Evolutionary conservation across 2,113 vertebrate genomes (phyloP).

Genomic region (Galemys pyrenaicus): DNA sequence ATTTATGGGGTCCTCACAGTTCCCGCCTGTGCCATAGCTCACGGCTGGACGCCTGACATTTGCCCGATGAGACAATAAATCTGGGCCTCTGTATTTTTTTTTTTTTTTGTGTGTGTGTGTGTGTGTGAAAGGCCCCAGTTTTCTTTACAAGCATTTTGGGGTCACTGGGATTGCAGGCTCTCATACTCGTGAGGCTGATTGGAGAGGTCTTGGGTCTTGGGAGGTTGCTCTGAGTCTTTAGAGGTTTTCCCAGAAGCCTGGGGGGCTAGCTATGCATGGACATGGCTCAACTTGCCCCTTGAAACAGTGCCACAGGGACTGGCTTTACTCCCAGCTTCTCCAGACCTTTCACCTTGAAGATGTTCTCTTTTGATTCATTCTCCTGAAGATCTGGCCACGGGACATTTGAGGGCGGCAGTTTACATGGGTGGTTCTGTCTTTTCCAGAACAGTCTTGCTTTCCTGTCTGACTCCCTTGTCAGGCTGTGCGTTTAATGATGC

Average conservation of each 20-base stretch:
- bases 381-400: background rate
- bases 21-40: constrained; percentile 22
- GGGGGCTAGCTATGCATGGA: no score
- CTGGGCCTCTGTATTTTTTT: constrained; percentile 28
- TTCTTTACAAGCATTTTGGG: background rate
- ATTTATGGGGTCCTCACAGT: background rate
- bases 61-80: constrained; percentile 23
- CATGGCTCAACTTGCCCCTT: no score
- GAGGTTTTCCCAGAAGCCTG: no score
- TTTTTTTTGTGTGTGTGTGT: background rate
- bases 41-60: background rate
- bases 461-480: fast-evolving
- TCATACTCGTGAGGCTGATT: background rate
- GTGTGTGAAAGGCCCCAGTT: background rate
- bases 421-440: background rate
- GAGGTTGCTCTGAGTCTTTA: no score
- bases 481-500: fast-evolving
- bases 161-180: background rate
- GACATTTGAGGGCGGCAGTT: no score
- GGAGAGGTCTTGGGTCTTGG: no score
- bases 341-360: background rate
- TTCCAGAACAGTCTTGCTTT: background rate
- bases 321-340: background rate
- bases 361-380: background rate
- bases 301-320: background rate